Percentiles rank a stretch among this genome's conserved stretches.
phyloP scores from a whole-genome alignment of 2,888 invertebrate genomes.

The Drosophila mayaguana region DNA sequence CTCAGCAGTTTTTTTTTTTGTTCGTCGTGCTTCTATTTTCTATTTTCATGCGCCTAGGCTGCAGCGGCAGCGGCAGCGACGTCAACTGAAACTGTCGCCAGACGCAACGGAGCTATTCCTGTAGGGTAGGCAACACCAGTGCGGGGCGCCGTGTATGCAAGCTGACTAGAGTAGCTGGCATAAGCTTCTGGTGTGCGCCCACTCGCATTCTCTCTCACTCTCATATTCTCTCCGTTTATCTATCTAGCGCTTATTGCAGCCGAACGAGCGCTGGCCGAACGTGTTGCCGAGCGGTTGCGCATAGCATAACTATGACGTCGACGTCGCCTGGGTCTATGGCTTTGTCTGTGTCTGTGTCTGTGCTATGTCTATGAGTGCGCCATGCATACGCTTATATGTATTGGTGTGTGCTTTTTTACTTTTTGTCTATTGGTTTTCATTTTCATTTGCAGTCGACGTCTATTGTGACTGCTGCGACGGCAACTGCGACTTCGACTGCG shows the following conservation, averaged over 20 bases:
- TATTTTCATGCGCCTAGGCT: conserved; percentile 47
- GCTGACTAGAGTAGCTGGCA: conserved; percentile 33
- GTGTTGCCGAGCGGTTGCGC: conserved; percentile 44
- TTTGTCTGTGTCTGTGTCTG: conserved; percentile 20
- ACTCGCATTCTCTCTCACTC: conserved; percentile 31
- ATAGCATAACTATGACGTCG: conserved; percentile 75
- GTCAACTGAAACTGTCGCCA: conserved; percentile 51
- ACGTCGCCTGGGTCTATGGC: conserved; percentile 46
- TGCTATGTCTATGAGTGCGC: conserved; percentile 42
- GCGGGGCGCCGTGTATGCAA: conserved; percentile 40
- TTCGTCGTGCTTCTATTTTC: conserved; percentile 51
- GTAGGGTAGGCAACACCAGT: conserved; percentile 3
- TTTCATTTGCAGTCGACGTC: conserved; percentile 73
- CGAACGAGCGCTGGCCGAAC: conserved; percentile 43
- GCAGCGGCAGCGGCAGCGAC: conserved; percentile 9
- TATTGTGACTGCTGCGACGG: conserved; percentile 19
- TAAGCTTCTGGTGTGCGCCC: conserved; percentile 53
- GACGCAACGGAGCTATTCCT: conserved; percentile 54
- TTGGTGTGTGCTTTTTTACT: conserved; percentile 49
- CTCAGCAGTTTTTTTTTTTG: conserved; percentile 27
- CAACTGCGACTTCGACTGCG: conserved; percentile 25
- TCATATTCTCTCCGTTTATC: conserved; percentile 38
- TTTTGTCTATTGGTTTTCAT: conserved; percentile 80
- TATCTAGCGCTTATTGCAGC: conserved; percentile 53
- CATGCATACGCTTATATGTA: conserved; percentile 37